Conservation (phyloP, 2,888 invertebrate genomes). For the Myopa tessellatipennis region DNA sequence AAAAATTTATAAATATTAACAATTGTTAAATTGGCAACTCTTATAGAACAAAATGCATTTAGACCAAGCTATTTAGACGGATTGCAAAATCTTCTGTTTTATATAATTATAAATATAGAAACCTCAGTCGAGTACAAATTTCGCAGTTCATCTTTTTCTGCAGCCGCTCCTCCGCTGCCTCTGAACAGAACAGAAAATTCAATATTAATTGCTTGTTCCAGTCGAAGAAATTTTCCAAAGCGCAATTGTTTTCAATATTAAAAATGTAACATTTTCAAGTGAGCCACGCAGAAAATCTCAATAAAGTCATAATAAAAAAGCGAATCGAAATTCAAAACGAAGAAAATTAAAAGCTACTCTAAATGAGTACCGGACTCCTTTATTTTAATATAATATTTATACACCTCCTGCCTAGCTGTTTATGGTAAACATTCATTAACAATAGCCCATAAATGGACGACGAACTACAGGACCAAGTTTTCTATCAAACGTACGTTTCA, state of each 20-base stretch:
- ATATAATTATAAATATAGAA: slow-evolving; percentile 7
- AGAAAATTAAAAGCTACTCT: neutral
- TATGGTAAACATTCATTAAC: neutral
- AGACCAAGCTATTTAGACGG: neutral
- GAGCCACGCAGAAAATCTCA: too few species aligned
- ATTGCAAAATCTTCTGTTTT: neutral
- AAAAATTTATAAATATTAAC: neutral
- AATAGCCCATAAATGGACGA: slow-evolving; percentile 78
- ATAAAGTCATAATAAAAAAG: neutral
- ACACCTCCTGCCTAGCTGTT: too few species aligned
- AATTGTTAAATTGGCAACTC: slow-evolving; percentile 3
- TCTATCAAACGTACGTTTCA: slow-evolving; percentile 88
- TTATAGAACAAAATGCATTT: neutral
- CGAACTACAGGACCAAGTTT: slow-evolving; percentile 88
- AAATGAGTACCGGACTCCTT: neutral
- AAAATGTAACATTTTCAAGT: too few species aligned
- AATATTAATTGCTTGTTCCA: too few species aligned
- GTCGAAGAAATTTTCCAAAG: too few species aligned
- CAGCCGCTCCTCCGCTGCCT: too few species aligned
- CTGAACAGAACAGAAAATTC: too few species aligned
- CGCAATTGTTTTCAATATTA: too few species aligned
- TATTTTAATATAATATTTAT: neutral
- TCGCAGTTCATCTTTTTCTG: too few species aligned
- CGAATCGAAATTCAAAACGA: neutral
- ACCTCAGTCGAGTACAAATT: neutral